Evolutionary conservation across 2,888 invertebrate species (phyloP).

Genomic region (Exocentrus adspersus): DNA sequence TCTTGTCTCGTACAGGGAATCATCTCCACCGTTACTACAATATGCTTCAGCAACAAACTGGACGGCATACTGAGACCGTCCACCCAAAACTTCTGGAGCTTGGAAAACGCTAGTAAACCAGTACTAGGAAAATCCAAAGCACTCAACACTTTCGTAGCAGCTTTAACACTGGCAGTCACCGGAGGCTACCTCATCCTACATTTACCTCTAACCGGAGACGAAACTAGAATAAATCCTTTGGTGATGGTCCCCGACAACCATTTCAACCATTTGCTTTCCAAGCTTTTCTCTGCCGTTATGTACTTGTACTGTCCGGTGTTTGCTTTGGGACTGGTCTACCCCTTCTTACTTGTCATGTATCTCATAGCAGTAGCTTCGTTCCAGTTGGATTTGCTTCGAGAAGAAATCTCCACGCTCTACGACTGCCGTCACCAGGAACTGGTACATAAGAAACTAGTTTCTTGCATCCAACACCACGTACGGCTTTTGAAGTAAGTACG

Average conservation of each 20-base stretch:
- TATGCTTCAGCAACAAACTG: background rate
- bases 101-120: background rate
- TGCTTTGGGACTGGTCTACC: background rate
- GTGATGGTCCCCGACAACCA: background rate
- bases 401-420: background rate
- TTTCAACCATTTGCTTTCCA: background rate
- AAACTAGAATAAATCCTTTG: background rate
- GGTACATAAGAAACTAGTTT: background rate
- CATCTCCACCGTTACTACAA: background rate
- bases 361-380: background rate
- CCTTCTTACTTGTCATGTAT: background rate
- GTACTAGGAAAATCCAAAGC: background rate
- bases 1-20: background rate
- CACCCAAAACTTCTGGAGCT: background rate
- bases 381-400: background rate
- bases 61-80: background rate
- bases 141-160: background rate
- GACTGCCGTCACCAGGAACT: background rate
- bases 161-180: background rate
- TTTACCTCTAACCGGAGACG: background rate
- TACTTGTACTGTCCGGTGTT: background rate
- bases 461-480: background rate
- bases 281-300: background rate
- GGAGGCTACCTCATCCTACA: background rate
- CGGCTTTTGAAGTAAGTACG: background rate